Percentiles rank a stretch among this genome's conserved stretches.
Evolutionary conservation across 2,113 vertebrate species (phyloP).

Genomic region (Caloenas nicobarica): DNA sequence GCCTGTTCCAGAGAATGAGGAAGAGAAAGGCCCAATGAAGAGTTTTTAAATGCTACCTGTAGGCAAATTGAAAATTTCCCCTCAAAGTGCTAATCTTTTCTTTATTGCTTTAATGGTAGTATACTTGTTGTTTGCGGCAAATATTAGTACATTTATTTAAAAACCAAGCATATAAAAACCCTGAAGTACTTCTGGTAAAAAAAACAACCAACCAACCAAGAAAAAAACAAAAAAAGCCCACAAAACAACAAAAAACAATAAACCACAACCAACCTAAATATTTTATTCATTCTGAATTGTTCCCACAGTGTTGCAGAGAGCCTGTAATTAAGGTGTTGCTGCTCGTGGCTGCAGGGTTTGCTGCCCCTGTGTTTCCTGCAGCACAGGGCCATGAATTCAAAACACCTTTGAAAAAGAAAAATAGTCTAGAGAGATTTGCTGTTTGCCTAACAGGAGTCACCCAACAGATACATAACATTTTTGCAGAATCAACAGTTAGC

Average conservation of each 20-base stretch:
- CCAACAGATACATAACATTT: background rate
- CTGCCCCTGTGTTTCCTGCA: background rate
- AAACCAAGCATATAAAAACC: background rate
- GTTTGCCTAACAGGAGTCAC: background rate
- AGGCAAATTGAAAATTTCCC: background rate
- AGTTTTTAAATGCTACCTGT: background rate
- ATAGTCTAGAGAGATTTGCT: background rate
- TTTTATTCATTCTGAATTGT: background rate
- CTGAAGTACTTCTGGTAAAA: background rate
- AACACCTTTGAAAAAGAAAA: background rate
- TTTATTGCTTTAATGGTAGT: background rate
- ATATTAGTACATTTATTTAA: background rate
- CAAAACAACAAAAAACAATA: background rate
- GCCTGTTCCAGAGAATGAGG: background rate
- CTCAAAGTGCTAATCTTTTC: background rate
- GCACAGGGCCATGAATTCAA: background rate
- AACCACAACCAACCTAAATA: background rate
- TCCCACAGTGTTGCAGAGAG: background rate
- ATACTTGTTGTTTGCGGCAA: background rate
- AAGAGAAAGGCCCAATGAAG: background rate
- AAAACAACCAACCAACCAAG: background rate
- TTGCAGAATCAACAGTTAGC: background rate
- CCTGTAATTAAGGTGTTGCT: background rate
- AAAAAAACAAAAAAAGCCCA: too few relatives aligned
- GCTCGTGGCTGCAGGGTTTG: background rate